Base-by-base conservation (phyloP, 1,140 invertebrate species). In the Apis cerana region DNA sequence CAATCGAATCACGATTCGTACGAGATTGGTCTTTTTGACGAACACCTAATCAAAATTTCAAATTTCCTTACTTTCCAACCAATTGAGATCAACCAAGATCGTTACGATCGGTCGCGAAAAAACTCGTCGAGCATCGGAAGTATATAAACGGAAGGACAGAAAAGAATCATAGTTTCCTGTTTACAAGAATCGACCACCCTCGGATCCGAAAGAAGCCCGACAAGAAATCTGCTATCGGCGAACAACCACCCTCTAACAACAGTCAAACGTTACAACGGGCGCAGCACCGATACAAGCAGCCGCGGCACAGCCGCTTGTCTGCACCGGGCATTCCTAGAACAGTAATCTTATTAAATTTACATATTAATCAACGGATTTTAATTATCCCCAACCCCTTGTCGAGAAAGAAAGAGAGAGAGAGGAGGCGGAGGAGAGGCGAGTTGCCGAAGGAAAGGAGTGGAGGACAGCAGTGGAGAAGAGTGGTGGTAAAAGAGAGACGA, bases 311-410 rank as follows among this genome's bases (percentile, higher is more conserved):
- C 83, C 88, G 87, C 90, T 91, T 91, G 91, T 92, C 92, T 91
- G 90, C 89, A 91, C 84, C 92, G 93, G 93, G 93, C 95, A 95
- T 95, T 95, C 94, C 94, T 95, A 95, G 95, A 95, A 95, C 95
- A 96, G 97, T 98, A 97, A 98, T 98, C 97, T 98, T 97, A 97
- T 97, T 97, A 97, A 97, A 97, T 97, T 98, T 97, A 97, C 97
- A 98, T 98, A 98, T 98, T 98, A 98, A 98, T 98, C 97, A 97
- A 97, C 96, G 97, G 97, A 97, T 98, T 97, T 97, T 97, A 97
- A 98, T 97, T 98, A 97, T 97, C 96, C 96, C 95, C 96, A 93
- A 93, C 93, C 92, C 62, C 90, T 43, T 82, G 88, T 74, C 87
- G 84, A 77, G 80, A 71, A 58, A 74, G 74, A 71, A 54, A 75